A percentile compares a stretch with the other conserved stretches of the same genome.
phyloP scores from a whole-genome alignment of 2,888 invertebrate species.

The Endomychus coccineus region DNA sequence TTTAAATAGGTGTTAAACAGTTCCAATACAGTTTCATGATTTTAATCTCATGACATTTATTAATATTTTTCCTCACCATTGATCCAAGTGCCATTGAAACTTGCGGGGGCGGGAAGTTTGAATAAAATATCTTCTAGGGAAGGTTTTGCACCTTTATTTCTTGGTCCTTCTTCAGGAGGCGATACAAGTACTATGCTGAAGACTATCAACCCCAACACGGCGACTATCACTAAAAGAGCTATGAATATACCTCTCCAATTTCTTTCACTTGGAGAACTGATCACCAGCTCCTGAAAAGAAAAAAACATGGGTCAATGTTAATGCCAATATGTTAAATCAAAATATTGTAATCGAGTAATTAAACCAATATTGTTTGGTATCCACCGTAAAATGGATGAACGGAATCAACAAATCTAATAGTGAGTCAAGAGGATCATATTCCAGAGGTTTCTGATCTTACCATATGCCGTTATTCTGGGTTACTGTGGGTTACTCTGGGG shows the following conservation, averaged over 20 bases:
- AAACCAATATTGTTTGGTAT: too few species aligned
- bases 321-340: too few species aligned
- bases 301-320: too few species aligned
- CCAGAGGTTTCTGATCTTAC: too few species aligned
- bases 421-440: too few species aligned
- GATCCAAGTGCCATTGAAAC: conserved; percentile 74
- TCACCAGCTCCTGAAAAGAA: conserved; percentile 75
- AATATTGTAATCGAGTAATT: too few species aligned
- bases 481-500: too few species aligned
- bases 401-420: too few species aligned
- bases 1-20: too few species aligned
- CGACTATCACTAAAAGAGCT: conserved; percentile 81
- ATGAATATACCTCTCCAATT: conserved; percentile 95
- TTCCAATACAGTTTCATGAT: too few species aligned
- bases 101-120: conserved; percentile 43
- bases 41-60: background rate
- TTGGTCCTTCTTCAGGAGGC: conserved; percentile 64
- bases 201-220: conserved; percentile 81
- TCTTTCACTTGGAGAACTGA: conserved; percentile 75
- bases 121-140: conserved; percentile 60
- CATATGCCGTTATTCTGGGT: too few species aligned
- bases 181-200: conserved; percentile 87
- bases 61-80: conserved; percentile 48
- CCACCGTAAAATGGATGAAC: too few species aligned
- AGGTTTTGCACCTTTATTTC: conserved; percentile 61